Conservation (phyloP, 2,113 vertebrate genomes). For the Mungos mungo region DNA sequence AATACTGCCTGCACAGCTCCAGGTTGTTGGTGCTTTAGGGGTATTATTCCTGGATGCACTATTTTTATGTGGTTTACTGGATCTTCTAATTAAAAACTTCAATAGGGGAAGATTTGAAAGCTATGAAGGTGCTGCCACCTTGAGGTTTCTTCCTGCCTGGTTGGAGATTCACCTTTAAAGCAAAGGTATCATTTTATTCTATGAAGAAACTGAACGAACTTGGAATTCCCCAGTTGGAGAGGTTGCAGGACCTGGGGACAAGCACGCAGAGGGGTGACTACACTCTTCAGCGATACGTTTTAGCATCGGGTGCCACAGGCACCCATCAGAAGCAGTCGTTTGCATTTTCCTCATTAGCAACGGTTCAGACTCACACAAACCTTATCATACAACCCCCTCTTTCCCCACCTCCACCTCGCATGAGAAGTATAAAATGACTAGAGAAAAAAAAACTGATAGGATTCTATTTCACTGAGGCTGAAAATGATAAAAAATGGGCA, state of each 20-base stretch:
- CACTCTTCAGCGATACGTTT: neutral
- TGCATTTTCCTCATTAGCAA: neutral
- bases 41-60: neutral
- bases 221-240: neutral
- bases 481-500: neutral
- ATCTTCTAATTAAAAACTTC: conserved; percentile 38
- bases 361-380: neutral
- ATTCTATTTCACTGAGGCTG: neutral
- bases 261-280: neutral
- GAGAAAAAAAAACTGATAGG: neutral
- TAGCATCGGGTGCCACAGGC: neutral
- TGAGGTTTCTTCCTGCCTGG: conserved; percentile 72
- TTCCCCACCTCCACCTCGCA: neutral
- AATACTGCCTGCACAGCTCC: neutral
- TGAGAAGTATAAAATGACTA: neutral
- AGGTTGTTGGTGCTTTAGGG: neutral
- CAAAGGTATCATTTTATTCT: neutral
- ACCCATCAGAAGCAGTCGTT: neutral
- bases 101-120: conserved; percentile 56
- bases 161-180: neutral
- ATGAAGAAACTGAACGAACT: neutral
- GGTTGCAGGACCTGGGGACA: neutral
- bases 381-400: neutral
- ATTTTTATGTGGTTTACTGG: neutral
- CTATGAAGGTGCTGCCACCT: conserved; percentile 82